phyloP scores from a whole-genome alignment of 2,113 vertebrate species.

The Gallinago paraguaiae region DNA sequence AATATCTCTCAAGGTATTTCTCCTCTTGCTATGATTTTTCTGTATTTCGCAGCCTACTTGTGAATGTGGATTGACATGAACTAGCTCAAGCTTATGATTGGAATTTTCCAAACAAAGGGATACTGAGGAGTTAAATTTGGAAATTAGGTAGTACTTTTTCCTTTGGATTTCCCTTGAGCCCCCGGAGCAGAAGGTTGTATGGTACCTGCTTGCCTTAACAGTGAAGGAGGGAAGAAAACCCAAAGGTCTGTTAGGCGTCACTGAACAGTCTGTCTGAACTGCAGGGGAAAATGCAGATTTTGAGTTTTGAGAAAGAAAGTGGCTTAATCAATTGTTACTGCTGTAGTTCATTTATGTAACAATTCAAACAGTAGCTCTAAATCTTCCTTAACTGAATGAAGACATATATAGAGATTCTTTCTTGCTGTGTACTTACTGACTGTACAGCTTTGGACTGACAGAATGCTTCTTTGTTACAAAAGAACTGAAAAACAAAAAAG shows the following conservation, averaged over 20 bases:
- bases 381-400: neutral
- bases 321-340: neutral
- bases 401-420: neutral
- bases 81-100: neutral
- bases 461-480: neutral
- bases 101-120: slow-evolving; percentile 3
- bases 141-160: neutral
- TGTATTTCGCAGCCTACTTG: neutral
- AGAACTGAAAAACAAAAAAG: neutral
- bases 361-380: neutral
- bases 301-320: neutral
- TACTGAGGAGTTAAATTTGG: neutral
- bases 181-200: neutral
- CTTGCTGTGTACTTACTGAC: neutral
- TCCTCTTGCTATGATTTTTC: neutral
- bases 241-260: neutral
- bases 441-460: neutral
- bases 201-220: neutral
- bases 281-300: neutral
- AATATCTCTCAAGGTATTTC: neutral
- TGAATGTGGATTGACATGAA: neutral
- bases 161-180: neutral
- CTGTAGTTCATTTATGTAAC: neutral
- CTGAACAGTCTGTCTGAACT: neutral
- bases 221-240: neutral